Evolutionary conservation across 1,140 invertebrate genomes (phyloP), one percentile per base, ranked within the genome.

Genomic region (Diabrotica virgifera): DNA sequence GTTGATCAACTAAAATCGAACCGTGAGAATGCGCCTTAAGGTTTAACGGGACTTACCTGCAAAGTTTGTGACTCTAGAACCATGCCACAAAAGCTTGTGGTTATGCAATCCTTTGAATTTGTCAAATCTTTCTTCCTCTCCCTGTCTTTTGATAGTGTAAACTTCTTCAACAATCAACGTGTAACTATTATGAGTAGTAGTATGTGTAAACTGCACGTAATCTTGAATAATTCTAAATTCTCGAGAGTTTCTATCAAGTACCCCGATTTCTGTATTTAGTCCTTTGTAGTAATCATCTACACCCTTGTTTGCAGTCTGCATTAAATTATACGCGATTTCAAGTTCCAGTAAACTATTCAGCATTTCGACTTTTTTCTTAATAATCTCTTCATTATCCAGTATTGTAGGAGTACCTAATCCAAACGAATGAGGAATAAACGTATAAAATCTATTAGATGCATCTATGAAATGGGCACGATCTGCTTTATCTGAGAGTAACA

Each of bases 401-500:
- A 97, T 74, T 10, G 90, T 92, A 5, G 94, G 91, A 67, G 87
- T 90, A 36, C 90, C 83, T 37, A 94, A 81, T 0, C 96, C 96
- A 81, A 98, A 98, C 76, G 91, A 89, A 79, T 99, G 97, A 5
- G 97, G 97, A 66, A 99, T 92, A 5, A 96, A 79, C 11, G 96
- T 97, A 76, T 95, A 79, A 61, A 79, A 85, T 74, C 89, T 85
- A 80, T 98, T 98, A 0, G 93, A 92, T 0, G 87, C 89, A 79
- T 95, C 94, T 37, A 96, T 85, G 52, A 97, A 85, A 64, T 80
- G 78, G 0, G 77, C 55, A 59, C 84, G 81, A 8, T 84, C 80
- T 51, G 83, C 83, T 0, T 80, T 72, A 13, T 80, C 78, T 6
- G 80, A 80, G 5, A 92, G 79, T 8, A 90, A 74, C 36, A 85